These are phyloP conservation scores for Natrix natrix DNA, from an alignment of 2,797 vertebrate species.

Conservation along the genomic window DNA sequence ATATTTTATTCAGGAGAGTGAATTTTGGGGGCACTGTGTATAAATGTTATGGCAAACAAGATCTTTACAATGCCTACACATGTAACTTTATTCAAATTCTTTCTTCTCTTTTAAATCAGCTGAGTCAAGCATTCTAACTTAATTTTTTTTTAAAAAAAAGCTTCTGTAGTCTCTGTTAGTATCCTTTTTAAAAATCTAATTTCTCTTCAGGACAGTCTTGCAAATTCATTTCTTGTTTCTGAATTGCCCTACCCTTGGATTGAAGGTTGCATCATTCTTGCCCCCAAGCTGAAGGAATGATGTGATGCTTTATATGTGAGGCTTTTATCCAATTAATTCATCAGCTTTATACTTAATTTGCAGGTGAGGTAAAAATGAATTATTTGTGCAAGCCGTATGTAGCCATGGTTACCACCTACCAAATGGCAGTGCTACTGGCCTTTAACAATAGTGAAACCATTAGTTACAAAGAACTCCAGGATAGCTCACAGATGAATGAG, in stretches of 20 bases:
- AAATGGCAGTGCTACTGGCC: slow-evolving; percentile 96
- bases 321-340: slow-evolving; percentile 7
- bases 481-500: slow-evolving; percentile 98
- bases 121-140: background rate
- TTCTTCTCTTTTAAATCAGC: background rate
- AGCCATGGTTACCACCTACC: slow-evolving; percentile 98
- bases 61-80: background rate
- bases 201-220: background rate
- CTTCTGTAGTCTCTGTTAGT: background rate
- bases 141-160: no score
- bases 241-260: background rate
- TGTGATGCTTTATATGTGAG: background rate
- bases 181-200: background rate
- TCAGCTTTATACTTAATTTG: slow-evolving; percentile 42
- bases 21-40: background rate
- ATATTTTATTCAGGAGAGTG: background rate
- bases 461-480: slow-evolving; percentile 94
- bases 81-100: background rate
- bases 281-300: background rate
- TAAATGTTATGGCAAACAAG: background rate
- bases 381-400: slow-evolving; percentile 98
- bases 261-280: background rate
- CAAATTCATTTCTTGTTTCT: background rate
- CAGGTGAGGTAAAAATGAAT: slow-evolving; percentile 99
- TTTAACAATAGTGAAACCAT: slow-evolving; percentile 96